Conservation (phyloP, 2,113 vertebrate genomes). For the Eidolon helvum region DNA sequence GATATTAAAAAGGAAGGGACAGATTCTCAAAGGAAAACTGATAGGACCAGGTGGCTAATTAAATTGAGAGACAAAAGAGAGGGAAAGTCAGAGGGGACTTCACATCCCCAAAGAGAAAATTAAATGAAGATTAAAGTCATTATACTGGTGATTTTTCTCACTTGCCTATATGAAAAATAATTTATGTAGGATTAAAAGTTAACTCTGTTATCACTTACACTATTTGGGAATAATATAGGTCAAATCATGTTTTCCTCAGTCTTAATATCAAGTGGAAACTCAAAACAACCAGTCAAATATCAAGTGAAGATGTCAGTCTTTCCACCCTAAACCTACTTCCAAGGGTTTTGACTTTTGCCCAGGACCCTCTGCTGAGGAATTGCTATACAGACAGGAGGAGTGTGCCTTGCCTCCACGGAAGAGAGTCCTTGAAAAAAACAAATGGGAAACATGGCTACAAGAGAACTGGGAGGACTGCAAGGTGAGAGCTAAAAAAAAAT, state of each 20-base stretch:
- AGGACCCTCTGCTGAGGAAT: slow-evolving; percentile 90
- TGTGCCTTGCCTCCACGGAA: slow-evolving; percentile 70
- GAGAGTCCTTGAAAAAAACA: slow-evolving; percentile 81
- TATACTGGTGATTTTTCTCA: neutral
- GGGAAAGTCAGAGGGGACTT: neutral
- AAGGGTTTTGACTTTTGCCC: slow-evolving; percentile 45
- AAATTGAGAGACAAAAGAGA: neutral
- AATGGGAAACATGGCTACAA: slow-evolving; percentile 90
- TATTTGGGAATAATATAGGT: neutral
- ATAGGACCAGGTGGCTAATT: neutral
- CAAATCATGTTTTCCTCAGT: neutral
- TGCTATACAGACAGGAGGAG: slow-evolving; percentile 81
- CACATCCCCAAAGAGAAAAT: neutral
- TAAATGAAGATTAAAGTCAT: neutral
- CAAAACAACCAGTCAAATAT: neutral
- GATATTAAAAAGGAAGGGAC: neutral
- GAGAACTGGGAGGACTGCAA: slow-evolving; percentile 97
- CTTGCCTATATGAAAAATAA: neutral
- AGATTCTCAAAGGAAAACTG: neutral
- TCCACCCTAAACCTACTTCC: neutral
- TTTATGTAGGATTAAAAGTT: neutral
- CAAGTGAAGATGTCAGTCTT: neutral
- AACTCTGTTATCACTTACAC: neutral
- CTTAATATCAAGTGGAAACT: neutral
- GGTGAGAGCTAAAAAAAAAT: slow-evolving; percentile 78